These are phyloP conservation scores for Philopedon plagiatum DNA, from an alignment of 2,888 invertebrate genomes.

Conservation along the genomic window DNA sequence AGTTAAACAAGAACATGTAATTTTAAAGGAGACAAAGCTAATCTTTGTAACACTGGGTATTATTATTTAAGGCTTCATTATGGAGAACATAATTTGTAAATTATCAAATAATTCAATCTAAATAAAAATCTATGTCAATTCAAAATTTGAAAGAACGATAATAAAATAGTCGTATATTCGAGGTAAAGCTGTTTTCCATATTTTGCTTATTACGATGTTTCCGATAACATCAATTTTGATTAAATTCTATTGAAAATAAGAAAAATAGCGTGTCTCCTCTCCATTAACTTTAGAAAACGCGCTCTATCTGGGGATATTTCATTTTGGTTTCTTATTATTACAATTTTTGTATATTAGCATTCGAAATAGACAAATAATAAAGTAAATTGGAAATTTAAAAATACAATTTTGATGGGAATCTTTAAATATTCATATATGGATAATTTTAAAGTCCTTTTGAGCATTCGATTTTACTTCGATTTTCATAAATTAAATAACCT, in stretches of 20 bases:
- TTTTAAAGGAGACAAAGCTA: no score
- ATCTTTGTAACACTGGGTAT: no score
- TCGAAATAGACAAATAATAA: conserved; percentile 7
- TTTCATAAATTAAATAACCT: no score
- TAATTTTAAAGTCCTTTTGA: no score
- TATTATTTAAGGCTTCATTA: no score
- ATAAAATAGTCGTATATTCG: conserved; percentile 15
- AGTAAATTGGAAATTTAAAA: conserved; percentile 4
- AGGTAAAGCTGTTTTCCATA: conserved; percentile 29
- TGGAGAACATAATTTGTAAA: not conserved
- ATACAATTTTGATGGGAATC: not conserved
- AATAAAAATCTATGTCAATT: conserved; percentile 12
- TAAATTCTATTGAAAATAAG: conserved; percentile 47
- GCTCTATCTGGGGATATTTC: conserved; percentile 30
- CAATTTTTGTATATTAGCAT: conserved; percentile 21
- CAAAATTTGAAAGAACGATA: not conserved
- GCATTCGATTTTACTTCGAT: no score
- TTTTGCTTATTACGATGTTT: conserved; percentile 29
- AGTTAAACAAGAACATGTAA: no score
- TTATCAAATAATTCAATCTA: conserved; percentile 4
- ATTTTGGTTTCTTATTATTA: conserved; percentile 29
- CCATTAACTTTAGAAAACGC: conserved; percentile 35
- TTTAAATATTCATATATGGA: no score
- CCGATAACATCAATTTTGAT: conserved; percentile 46
- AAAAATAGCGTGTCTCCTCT: conserved; percentile 41